A percentile compares a stretch with the other conserved stretches of the same genome.
Conservation (phyloP, 2,797 vertebrate genomes). For the Chelmon rostratus region DNA sequence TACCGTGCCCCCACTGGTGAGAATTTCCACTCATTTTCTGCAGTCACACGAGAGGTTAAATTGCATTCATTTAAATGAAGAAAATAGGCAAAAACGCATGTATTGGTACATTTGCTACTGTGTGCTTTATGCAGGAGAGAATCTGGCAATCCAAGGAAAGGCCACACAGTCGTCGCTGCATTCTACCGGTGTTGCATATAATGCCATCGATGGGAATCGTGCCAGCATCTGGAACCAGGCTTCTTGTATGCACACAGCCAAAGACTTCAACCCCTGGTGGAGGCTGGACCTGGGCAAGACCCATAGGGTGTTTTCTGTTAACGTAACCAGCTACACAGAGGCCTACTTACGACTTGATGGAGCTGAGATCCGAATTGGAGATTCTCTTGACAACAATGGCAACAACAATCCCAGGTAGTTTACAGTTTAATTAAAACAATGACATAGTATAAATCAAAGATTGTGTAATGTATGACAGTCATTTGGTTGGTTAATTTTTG, state of each 20-base stretch:
- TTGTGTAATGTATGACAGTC: too few species aligned
- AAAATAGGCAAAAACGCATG: too few species aligned
- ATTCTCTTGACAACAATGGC: constrained; percentile 65
- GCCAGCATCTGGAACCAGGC: neutral
- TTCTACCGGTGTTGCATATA: neutral
- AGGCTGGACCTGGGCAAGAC: constrained; percentile 68
- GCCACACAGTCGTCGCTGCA: constrained; percentile 44
- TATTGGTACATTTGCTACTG: too few species aligned
- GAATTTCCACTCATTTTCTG: constrained; percentile 1
- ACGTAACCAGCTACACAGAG: constrained; percentile 47
- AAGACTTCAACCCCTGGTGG: constrained; percentile 68
- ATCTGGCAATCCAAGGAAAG: constrained; percentile 56
- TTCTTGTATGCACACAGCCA: constrained; percentile 51
- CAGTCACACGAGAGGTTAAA: too few species aligned
- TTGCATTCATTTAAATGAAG: too few species aligned
- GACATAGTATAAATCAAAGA: too few species aligned
- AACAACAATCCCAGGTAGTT: constrained; percentile 69
- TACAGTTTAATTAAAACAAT: neutral
- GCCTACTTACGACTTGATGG: constrained; percentile 33
- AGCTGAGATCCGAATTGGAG: constrained; percentile 71
- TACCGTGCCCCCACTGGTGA: constrained; percentile 58
- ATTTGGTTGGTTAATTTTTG: too few species aligned
- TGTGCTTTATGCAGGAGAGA: constrained; percentile 46
- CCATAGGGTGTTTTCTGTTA: constrained; percentile 68
- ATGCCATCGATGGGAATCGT: constrained; percentile 72